Conservation (phyloP, 1,140 invertebrate genomes). For the Octopus sinensis region DNA sequence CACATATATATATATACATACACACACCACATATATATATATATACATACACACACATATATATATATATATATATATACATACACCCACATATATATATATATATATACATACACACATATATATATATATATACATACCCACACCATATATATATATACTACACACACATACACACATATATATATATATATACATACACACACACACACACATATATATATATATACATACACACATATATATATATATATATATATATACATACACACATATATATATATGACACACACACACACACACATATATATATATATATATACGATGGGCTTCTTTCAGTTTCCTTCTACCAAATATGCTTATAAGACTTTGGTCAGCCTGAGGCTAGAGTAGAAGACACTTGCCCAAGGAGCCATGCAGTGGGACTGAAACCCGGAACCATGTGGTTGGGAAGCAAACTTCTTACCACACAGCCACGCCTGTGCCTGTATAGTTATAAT, state of each 20-base stretch:
- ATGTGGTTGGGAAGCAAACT: background rate
- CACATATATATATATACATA: no score
- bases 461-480: background rate
- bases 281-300: background rate
- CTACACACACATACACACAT: constrained; percentile 3
- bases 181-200: constrained; percentile 11
- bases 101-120: no score
- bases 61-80: no score
- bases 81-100: no score
- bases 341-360: background rate
- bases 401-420: background rate
- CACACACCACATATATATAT: no score
- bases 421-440: background rate
- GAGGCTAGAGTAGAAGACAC: background rate
- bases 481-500: no score
- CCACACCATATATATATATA: no score
- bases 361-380: background rate
- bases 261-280: background rate
- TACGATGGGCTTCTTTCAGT: background rate
- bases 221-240: background rate
- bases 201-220: background rate
- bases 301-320: background rate
- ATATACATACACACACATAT: no score
- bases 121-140: no score
- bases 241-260: constrained; percentile 10